phyloP scores from a whole-genome alignment of 1,140 invertebrate species.

The Papilio xuthus region DNA sequence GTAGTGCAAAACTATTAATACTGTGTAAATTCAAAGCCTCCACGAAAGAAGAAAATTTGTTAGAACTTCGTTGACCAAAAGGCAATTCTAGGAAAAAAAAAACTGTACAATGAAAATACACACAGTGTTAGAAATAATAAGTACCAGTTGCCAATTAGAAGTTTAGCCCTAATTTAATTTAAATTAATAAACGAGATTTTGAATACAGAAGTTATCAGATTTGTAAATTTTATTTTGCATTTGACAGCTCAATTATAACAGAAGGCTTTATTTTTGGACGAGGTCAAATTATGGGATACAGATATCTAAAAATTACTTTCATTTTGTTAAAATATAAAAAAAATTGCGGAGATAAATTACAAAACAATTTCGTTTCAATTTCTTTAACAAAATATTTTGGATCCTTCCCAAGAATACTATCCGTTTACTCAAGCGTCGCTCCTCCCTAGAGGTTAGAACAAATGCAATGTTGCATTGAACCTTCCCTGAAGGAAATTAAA shows the following conservation, averaged over 20 bases:
- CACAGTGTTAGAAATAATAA: too few species aligned
- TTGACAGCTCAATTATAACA: conserved; percentile 1
- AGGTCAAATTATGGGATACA: background rate
- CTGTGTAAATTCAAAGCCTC: too few species aligned
- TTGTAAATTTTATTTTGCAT: background rate
- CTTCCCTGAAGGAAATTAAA: background rate
- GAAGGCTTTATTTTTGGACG: background rate
- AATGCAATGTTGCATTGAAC: background rate
- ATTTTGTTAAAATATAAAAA: background rate
- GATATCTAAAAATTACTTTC: background rate
- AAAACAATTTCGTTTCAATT: conserved; percentile 1
- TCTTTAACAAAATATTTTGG: conserved; percentile 4
- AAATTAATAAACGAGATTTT: background rate
- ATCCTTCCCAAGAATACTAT: background rate
- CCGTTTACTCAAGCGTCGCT: background rate
- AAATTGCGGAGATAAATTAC: background rate
- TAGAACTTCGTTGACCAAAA: too few species aligned
- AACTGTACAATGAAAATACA: too few species aligned
- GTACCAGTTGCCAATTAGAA: background rate
- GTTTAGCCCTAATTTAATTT: background rate
- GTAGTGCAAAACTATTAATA: too few species aligned
- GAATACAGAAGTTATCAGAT: background rate
- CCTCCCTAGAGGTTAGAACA: conserved; percentile 2
- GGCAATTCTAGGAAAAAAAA: too few species aligned
- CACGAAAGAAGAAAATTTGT: too few species aligned